Percentiles rank a stretch among this genome's conserved stretches.
Conservation (phyloP, 2,113 vertebrate genomes). For the Seriola quinqueradiata region DNA sequence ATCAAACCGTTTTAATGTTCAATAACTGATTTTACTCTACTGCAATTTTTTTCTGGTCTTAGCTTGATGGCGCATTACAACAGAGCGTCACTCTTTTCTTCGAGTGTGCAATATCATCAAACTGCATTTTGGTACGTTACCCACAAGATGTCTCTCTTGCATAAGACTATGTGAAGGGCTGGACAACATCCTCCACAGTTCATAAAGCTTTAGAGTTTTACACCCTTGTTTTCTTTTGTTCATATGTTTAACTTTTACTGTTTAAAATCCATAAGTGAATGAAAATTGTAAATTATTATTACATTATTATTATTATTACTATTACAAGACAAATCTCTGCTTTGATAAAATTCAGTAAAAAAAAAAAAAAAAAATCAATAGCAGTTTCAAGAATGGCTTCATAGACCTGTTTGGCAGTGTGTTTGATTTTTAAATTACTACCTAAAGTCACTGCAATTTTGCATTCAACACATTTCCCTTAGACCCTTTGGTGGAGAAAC, state of each 20-base stretch:
- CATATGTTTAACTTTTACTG: background rate
- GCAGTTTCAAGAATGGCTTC: background rate
- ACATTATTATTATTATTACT: too few species aligned
- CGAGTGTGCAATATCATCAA: accelerated
- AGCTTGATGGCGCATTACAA: background rate
- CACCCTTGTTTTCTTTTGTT: background rate
- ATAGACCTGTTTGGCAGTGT: background rate
- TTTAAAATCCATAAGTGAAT: background rate
- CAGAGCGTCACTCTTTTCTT: background rate
- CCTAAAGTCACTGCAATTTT: background rate
- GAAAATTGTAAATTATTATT: background rate
- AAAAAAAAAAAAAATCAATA: too few species aligned
- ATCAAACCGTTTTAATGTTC: background rate
- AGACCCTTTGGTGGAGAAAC: background rate
- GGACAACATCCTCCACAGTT: background rate
- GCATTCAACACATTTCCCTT: background rate
- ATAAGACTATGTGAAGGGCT: background rate
- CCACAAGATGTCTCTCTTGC: constrained; percentile 56
- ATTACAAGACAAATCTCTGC: background rate
- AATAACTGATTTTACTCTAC: background rate
- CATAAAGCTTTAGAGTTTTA: background rate
- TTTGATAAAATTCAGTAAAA: background rate
- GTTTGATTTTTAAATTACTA: background rate
- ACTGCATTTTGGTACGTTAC: background rate
- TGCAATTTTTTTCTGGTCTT: background rate